Conservation (phyloP, 2,888 invertebrate species). For the Lithophane semibrunnea region DNA sequence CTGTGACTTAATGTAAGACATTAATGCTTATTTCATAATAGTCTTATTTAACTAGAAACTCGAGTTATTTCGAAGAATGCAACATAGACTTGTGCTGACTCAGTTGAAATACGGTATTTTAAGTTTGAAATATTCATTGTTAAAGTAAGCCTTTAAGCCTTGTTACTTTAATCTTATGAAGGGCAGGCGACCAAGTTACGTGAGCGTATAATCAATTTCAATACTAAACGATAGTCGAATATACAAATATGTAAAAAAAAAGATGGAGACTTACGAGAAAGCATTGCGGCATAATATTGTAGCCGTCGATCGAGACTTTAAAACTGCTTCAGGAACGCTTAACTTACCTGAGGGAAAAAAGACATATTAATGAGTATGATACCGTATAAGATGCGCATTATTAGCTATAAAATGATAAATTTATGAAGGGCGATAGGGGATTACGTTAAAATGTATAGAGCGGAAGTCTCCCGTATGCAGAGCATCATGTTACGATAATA, state of each 20-base stretch:
- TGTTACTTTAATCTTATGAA: conserved; percentile 17
- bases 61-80: conserved; percentile 51
- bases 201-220: conserved; percentile 40
- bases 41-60: conserved; percentile 56
- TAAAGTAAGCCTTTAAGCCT: conserved; percentile 28
- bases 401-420: conserved; percentile 68
- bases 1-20: conserved; percentile 57
- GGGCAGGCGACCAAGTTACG: conserved; percentile 2
- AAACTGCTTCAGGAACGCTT: conserved; percentile 45
- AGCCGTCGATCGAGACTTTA: conserved; percentile 35
- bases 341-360: conserved; percentile 80
- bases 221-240: conserved; percentile 36
- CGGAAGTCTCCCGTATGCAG: conserved; percentile 65
- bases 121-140: conserved; percentile 18
- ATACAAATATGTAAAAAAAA: conserved; percentile 42
- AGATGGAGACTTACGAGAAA: conserved; percentile 54
- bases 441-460: conserved; percentile 67
- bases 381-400: conserved; percentile 68
- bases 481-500: conserved; percentile 27
- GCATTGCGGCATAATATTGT: conserved; percentile 48
- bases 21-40: conserved; percentile 53
- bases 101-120: conserved; percentile 45
- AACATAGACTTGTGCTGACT: conserved; percentile 43
- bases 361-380: conserved; percentile 66
- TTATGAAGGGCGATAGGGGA: conserved; percentile 64